Percentiles rank a stretch among this genome's conserved stretches.
Evolutionary conservation across 1,140 invertebrate species (phyloP).

Genomic region (Drosophila lini): DNA sequence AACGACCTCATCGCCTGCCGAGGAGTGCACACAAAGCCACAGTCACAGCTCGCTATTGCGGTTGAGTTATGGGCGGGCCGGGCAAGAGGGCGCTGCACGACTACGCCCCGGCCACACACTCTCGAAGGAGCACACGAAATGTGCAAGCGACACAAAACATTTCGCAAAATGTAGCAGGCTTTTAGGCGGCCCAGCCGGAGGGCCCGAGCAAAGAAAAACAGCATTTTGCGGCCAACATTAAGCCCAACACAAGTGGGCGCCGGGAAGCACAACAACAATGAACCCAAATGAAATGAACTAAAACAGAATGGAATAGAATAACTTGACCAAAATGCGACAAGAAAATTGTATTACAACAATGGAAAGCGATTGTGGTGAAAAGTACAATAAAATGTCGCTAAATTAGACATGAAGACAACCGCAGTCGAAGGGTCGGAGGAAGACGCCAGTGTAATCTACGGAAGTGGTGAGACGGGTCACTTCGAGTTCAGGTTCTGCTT

Average conservation of each 20-base stretch:
- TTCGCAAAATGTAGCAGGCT: slow-evolving; percentile 61
- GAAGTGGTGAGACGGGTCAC: slow-evolving; percentile 9
- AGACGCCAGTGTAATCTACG: slow-evolving; percentile 24
- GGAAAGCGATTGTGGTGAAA: slow-evolving; percentile 79
- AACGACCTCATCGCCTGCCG: slow-evolving; percentile 39
- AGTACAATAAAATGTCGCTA: slow-evolving; percentile 83
- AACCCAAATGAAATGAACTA: slow-evolving; percentile 45
- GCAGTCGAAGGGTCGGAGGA: slow-evolving; percentile 35
- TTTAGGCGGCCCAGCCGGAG: slow-evolving; percentile 57
- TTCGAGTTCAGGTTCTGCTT: slow-evolving; percentile 14
- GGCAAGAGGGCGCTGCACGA: slow-evolving; percentile 8
- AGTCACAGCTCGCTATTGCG: slow-evolving; percentile 63
- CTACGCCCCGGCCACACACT: slow-evolving; percentile 57
- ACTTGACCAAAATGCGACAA: slow-evolving; percentile 79
- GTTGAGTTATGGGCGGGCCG: slow-evolving; percentile 62
- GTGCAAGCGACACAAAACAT: slow-evolving; percentile 76
- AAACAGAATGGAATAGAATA: slow-evolving; percentile 62
- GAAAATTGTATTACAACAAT: slow-evolving; percentile 82
- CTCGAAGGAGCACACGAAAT: slow-evolving; percentile 53
- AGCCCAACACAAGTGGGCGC: slow-evolving; percentile 18
- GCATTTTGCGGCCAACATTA: slow-evolving; percentile 70
- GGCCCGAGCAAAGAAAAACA: slow-evolving; percentile 52
- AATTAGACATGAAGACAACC: slow-evolving; percentile 81
- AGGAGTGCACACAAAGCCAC: slow-evolving; percentile 77
- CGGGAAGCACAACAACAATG: slow-evolving; percentile 52